Evolutionary conservation across 2,113 vertebrate genomes (phyloP), one percentile per base, ranked within the genome.

Genomic region (Mionectes macconnelli): DNA sequence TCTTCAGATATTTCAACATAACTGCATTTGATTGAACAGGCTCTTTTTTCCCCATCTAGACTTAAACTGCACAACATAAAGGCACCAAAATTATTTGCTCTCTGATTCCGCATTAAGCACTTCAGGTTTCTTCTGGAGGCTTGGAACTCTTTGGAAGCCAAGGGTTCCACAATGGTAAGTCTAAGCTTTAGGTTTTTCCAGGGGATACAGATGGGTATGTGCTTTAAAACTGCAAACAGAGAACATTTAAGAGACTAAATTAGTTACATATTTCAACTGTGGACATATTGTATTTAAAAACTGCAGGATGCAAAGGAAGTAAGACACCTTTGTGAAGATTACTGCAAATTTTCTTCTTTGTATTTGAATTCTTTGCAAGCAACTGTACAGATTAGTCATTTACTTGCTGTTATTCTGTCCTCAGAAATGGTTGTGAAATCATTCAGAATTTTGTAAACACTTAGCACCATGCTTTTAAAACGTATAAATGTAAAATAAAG

Each of bases 141-240:
- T 35, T 33, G 23, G 35, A 89, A 44, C 9, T 60, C 30, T 89
- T 63, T 50, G 37, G 60, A 87, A 95, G 33, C 17, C 42, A 55
- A 14, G 31, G 2, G 5, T 80, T 80, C 68, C 55, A 67, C 79
- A 69, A 96, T 94, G 92, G 95, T 95, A 83, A 95, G 88, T 67
- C 31, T 70, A 70, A 74, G 10, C 6, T 67, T 86, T 68, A 25
- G 11, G 37, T 9, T 39, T 35, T 15, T 31, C 70, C 63, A 31
- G 14, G 52, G 7, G 7, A 9, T 70, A 45, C 6, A 45, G 42
- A 15, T 13, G n/a, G 13, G 8, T 42, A 17, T 52, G 66, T 85
- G 11, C 10, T 49, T 88, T 57, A 45, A 77, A 92, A 44, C 2
- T 39, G 18, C 20, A 52, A 42, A 37, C 55, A 39, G 42, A 60